A percentile compares a stretch with the other conserved stretches of the same genome.
phyloP scores from a whole-genome alignment of 1,140 invertebrate genomes.

The Trigoniulus corallinus region DNA sequence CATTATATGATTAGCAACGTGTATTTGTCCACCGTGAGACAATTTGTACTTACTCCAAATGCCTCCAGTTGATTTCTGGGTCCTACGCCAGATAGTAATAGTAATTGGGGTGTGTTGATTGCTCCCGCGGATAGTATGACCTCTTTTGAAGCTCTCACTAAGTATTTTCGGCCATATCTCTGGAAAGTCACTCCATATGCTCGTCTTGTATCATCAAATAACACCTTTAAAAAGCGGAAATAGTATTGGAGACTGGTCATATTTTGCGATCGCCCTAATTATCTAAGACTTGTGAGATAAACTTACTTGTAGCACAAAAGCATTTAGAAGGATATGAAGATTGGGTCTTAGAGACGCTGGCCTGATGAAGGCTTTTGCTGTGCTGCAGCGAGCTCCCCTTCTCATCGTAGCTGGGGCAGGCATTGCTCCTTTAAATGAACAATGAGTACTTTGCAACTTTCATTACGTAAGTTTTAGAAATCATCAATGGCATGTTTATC shows the following conservation, averaged over 20 bases:
- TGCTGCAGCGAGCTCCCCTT: conserved; percentile 77
- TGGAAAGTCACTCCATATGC: conserved; percentile 20
- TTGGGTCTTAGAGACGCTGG: conserved; percentile 65
- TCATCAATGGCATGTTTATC: too few relatives aligned
- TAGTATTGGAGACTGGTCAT: too few relatives aligned
- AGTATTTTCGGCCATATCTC: conserved; percentile 9
- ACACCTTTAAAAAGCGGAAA: too few relatives aligned
- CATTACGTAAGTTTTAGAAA: too few relatives aligned
- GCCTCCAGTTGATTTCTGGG: conserved; percentile 18
- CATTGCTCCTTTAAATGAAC: too few relatives aligned
- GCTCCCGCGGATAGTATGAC: conserved; percentile 12
- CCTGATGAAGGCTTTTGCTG: conserved; percentile 72
- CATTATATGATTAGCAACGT: too few relatives aligned
- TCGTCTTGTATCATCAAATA: conserved; percentile 16
- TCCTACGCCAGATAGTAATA: conserved; percentile 25
- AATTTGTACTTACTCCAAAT: not conserved
- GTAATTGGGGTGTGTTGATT: conserved; percentile 14
- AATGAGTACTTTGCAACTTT: too few relatives aligned
- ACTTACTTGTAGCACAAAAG: conserved; percentile 56
- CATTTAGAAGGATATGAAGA: conserved; percentile 66
- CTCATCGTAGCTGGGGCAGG: conserved; percentile 75
- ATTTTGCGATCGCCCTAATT: too few relatives aligned
- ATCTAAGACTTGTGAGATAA: not conserved
- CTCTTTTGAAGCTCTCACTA: conserved; percentile 12
- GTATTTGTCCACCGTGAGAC: too few relatives aligned